These are phyloP conservation scores for Paratrypauchen microcephalus DNA, from an alignment of 2,797 vertebrate genomes.

Conservation along the genomic window DNA sequence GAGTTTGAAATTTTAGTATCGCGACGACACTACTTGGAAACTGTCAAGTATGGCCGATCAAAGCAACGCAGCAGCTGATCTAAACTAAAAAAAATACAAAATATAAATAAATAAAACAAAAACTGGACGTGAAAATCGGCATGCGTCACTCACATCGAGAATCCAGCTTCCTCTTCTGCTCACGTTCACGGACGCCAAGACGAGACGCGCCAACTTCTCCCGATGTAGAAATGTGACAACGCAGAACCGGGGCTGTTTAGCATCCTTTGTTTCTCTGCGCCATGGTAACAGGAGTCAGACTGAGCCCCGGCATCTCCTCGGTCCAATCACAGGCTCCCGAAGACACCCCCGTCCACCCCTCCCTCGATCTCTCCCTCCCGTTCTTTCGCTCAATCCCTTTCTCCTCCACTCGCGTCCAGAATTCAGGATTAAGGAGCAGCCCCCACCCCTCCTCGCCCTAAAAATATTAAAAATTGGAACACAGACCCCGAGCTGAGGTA, in stretches of 20 bases:
- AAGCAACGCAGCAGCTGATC: too few relatives aligned
- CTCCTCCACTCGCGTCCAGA: conserved; percentile 46
- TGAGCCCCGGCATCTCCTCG: conserved; percentile 52
- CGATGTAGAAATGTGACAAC: conserved; percentile 38
- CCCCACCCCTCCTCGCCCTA: conserved; percentile 59
- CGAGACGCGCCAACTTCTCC: conserved; percentile 18
- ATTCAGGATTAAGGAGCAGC: conserved; percentile 69
- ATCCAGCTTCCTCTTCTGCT: conserved; percentile 32
- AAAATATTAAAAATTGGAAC: conserved; percentile 25
- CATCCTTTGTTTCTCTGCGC: conserved; percentile 71
- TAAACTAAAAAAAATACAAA: conserved; percentile 13
- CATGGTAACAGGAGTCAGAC: conserved; percentile 50
- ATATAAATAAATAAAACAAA: neutral
- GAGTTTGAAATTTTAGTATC: too few relatives aligned
- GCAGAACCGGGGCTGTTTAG: conserved; percentile 39
- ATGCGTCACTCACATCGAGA: conserved; percentile 55
- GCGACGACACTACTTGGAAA: too few relatives aligned
- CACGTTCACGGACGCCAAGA: conserved; percentile 6
- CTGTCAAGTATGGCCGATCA: too few relatives aligned
- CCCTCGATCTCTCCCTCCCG: neutral
- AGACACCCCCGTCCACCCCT: conserved; percentile 27
- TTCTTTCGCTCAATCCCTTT: neutral
- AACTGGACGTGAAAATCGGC: neutral
- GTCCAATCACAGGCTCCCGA: conserved; percentile 54
- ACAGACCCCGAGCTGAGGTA: neutral